Conservation (phyloP, 1,140 invertebrate species). For the Orius insidiosus region DNA sequence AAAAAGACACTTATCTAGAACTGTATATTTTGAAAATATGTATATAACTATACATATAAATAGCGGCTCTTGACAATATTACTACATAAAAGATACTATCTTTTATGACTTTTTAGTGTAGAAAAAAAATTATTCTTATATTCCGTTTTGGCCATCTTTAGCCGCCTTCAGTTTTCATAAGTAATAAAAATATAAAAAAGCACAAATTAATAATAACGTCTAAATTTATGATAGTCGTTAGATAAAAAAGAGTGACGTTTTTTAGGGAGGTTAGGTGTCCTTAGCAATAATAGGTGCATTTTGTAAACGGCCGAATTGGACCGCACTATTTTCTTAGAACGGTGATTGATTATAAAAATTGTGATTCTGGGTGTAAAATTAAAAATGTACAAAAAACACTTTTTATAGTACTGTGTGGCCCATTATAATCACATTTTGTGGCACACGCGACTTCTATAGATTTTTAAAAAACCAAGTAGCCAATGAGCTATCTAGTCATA, state of each 20-base stretch:
- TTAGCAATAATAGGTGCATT: too few relatives aligned
- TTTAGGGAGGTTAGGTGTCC: neutral
- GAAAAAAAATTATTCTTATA: neutral
- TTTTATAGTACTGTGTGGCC: too few relatives aligned
- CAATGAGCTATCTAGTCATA: too few relatives aligned
- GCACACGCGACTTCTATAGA: too few relatives aligned
- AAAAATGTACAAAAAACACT: too few relatives aligned
- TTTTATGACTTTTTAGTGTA: neutral
- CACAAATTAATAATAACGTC: neutral
- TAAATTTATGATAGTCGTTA: neutral
- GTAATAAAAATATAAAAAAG: neutral
- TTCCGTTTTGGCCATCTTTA: neutral
- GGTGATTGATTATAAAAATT: neutral
- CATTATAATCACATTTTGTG: too few relatives aligned
- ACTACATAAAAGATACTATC: neutral
- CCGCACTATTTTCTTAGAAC: conserved; percentile 2
- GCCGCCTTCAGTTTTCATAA: neutral
- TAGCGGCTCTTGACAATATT: too few relatives aligned
- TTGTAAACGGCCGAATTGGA: conserved; percentile 5
- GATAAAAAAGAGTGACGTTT: neutral
- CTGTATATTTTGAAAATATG: too few relatives aligned
- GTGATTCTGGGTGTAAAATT: neutral
- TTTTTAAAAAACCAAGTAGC: too few relatives aligned
- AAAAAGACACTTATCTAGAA: too few relatives aligned
- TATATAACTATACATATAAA: too few relatives aligned